Evolutionary conservation across 2,113 vertebrate genomes (phyloP).

Genomic region (Tupaia chinensis): DNA sequence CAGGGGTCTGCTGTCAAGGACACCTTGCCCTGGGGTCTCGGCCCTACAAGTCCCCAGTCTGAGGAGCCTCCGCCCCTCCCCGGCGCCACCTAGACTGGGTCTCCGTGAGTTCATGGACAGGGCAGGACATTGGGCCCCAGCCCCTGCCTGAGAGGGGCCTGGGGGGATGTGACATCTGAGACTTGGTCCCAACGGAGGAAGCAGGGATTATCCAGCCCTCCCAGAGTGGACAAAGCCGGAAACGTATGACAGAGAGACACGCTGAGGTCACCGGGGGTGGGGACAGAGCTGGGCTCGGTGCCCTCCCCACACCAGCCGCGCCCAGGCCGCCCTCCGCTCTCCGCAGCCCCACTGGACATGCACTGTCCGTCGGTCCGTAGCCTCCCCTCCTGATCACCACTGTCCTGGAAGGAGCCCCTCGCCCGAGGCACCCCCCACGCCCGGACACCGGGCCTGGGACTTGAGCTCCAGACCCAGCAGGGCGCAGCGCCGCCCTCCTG

Average conservation of each 20-base stretch:
- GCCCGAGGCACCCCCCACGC: too few relatives aligned
- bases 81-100: neutral
- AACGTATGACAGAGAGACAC: neutral
- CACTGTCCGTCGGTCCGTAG: too few relatives aligned
- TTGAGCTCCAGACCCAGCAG: too few relatives aligned
- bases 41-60: neutral
- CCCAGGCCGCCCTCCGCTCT: neutral
- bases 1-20: neutral
- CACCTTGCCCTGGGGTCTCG: neutral
- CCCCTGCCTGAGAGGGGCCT: neutral
- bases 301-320: neutral
- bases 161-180: neutral
- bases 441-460: too few relatives aligned
- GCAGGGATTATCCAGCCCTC: neutral
- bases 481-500: accelerated
- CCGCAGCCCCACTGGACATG: neutral
- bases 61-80: neutral
- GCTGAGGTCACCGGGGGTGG: neutral
- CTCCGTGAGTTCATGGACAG: neutral
- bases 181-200: neutral
- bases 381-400: neutral
- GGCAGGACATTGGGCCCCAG: neutral
- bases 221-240: neutral
- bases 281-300: neutral
- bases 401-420: too few relatives aligned